Conservation (phyloP, 2,888 invertebrate species). For the Acleris emargana region DNA sequence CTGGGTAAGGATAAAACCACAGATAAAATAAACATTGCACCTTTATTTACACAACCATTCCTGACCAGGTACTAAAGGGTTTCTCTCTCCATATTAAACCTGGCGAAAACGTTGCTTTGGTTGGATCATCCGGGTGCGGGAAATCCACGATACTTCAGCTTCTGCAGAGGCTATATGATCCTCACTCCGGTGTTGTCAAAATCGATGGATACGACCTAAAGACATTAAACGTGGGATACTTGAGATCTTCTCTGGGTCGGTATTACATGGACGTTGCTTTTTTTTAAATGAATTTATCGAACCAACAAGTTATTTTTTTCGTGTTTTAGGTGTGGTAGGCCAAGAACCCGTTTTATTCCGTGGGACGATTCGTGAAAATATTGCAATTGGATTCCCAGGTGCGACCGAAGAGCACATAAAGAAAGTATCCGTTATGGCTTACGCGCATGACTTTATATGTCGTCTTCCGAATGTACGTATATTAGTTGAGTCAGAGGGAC, state of each 20-base stretch:
- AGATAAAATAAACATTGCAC: not conserved
- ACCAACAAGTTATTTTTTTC: not conserved
- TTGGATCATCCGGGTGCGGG: slow-evolving; percentile 91
- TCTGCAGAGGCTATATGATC: slow-evolving; percentile 89
- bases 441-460: slow-evolving; percentile 86
- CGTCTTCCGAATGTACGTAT: slow-evolving; percentile 83
- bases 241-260: slow-evolving; percentile 88
- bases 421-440: slow-evolving; percentile 85
- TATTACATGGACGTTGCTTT: not conserved
- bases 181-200: slow-evolving; percentile 80
- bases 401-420: slow-evolving; percentile 84
- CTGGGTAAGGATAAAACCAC: not conserved
- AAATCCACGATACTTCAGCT: slow-evolving; percentile 92
- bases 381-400: slow-evolving; percentile 85
- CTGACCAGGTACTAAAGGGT: slow-evolving; percentile 85
- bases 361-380: slow-evolving; percentile 84
- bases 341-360: slow-evolving; percentile 91
- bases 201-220: slow-evolving; percentile 87
- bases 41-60: not conserved
- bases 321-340: slow-evolving; percentile 84
- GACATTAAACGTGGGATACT: slow-evolving; percentile 88
- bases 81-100: slow-evolving; percentile 85
- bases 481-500: too few relatives aligned
- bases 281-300: not conserved
- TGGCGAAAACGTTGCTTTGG: slow-evolving; percentile 89